phyloP scores from a whole-genome alignment of 2,888 invertebrate genomes.

The Girardia tigrina region DNA sequence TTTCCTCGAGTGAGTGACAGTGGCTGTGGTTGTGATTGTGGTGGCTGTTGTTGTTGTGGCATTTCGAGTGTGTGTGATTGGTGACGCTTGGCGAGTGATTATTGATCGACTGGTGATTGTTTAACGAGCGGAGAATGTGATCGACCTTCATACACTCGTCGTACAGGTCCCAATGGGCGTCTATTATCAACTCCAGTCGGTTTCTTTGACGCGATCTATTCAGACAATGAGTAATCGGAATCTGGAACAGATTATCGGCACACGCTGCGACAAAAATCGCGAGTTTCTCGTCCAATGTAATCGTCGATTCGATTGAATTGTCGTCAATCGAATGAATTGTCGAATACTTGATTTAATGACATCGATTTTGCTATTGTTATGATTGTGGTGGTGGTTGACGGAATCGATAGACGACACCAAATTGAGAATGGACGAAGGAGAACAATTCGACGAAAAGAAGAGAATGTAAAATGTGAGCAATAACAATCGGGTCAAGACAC shows the following conservation, averaged over 20 bases:
- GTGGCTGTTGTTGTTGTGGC: too few species aligned
- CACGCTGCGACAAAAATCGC: constrained; percentile 21
- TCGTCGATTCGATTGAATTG: background rate
- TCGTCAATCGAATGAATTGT: constrained; percentile 2
- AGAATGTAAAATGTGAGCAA: background rate
- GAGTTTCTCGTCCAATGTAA: background rate
- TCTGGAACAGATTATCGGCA: background rate
- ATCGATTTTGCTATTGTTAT: constrained; percentile 10
- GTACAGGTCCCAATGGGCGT: constrained; percentile 32
- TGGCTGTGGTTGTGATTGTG: too few species aligned
- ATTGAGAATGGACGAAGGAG: too few species aligned
- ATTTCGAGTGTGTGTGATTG: too few species aligned
- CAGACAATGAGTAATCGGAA: constrained; percentile 27
- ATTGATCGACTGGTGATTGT: background rate
- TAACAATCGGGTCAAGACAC: constrained; percentile 20
- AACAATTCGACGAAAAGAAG: background rate
- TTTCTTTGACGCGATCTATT: constrained; percentile 34
- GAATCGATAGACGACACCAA: too few species aligned
- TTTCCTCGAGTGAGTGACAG: too few species aligned
- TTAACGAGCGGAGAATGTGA: background rate
- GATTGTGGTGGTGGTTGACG: constrained; percentile 6
- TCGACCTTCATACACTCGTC: constrained; percentile 30
- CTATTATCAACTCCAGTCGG: constrained; percentile 18
- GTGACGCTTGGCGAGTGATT: too few species aligned
- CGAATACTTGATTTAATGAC: constrained; percentile 2